Base-by-base conservation (phyloP, 2,113 vertebrate genomes). In the Phylloscopus trochilus region DNA sequence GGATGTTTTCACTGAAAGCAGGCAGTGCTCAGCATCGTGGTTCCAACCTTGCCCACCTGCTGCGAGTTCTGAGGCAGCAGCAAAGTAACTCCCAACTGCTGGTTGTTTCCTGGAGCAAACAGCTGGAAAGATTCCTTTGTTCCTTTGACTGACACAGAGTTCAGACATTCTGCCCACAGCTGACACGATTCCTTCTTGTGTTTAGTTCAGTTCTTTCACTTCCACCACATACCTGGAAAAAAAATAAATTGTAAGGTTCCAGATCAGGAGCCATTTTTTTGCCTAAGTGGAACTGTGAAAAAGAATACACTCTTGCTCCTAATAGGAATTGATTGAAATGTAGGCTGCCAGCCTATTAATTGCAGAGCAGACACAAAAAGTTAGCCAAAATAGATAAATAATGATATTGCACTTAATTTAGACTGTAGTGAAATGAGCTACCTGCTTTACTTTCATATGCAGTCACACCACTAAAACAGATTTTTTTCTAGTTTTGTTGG, bases 31-130 rank as follows among this genome's bases (percentile, higher is more conserved):
- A 90, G 83, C 53, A 27, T 28, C 7, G 2, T 27, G 15, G 49
- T 85, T 72, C 63, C 53, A 46, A 23, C 7, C 35, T 60, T 72
- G 73, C 35, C 35, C 60, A 63, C 26, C 18, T 44, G 59, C 35
- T 74, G 26, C 0, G 0, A 58, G 53, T 3, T 46, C 33, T 8
- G 47, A 67, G 31, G 44, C 31, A 60, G 13, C 52, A 70, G 46
- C 73, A 49, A 58, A 59, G 24, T 22, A 56, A 79, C 30, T 23
- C 83, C 31, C 35, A 43, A 1, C 43, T 49, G 31, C 26, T 60
- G 9, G 16, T 77, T 39, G 26, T 58, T 67, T 62, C 58, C 52
- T 68, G 41, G 51, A 67, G 62, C 27, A 90, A 58, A 88, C 51
- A n/a, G 31, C 24, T 85, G 39, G 18, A 84, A 84, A 81, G 46